Evolutionary conservation across 2,797 vertebrate species (phyloP), one percentile per base, ranked within the genome.

Genomic region (Peromyscus aztecus): DNA sequence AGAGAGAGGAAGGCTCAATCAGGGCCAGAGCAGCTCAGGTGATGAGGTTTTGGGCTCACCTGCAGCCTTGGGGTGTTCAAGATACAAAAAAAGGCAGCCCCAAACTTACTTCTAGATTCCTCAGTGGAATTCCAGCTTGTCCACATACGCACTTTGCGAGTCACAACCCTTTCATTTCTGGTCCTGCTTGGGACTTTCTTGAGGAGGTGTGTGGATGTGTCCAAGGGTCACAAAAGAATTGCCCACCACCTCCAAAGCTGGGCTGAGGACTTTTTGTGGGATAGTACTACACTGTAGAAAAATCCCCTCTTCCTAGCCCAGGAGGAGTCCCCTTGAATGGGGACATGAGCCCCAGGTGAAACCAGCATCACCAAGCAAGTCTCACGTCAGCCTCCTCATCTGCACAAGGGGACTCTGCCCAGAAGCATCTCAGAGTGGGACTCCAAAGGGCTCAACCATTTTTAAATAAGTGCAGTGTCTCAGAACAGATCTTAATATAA

Each of bases 381-480:
- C 52, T 0, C 13, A 0, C 2, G 2, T 29, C 55, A 71, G 34
- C 55, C 29, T 86, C 76, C 67, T 93, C 17, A 4, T 49, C 82
- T 27, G 11, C n/a, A 0, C 34, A 11, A 34, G 65, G 46, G 78
- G 71, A 31, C 27, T 13, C n/a, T 31, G 21, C 40, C 55, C 19
- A 46, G 94, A 46, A 85, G 55, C 71, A 88, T 93, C 81, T 4
- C 40, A 6, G 61, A 14, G 43, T 12, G 1, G 61, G 84, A 40
- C n/a, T 87, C 78, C 13, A 59, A 65, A 61, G 31, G 61, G 92
- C 67, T 76, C 2, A 29, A 76, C 0, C 12, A 29, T 3, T 57
- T 76, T 65, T 92, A 17, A 71, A 93, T 90, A 90, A 91, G 78
- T 40, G 24, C 11, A 24, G 3, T 6, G 19, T 89, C 90, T 95